Base-by-base conservation (phyloP, 2,113 vertebrate genomes). In the Rynchops niger region DNA sequence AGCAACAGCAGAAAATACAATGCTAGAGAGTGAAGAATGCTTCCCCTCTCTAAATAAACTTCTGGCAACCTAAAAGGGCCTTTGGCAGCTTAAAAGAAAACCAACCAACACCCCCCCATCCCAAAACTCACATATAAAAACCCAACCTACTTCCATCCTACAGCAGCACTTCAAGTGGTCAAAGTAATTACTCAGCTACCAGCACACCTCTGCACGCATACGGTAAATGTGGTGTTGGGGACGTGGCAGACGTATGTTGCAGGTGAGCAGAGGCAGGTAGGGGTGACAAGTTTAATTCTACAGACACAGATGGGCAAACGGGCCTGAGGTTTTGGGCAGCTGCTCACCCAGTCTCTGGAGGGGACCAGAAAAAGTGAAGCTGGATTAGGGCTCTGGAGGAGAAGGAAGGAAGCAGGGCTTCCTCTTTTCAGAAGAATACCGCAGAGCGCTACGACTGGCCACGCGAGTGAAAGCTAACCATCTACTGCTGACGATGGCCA, bases 71-170 rank as follows among this genome's bases (percentile, higher is more conserved):
- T 49, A 62, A 52, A 73, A 36, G 16, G 78, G 55, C 32, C 89
- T 47, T 53, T 58, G 30, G 22, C 5, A 45, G n/a, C 58, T 83
- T 70, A 69, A 65, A 69, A 77, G n/a, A 55, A 8, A 29, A 14
- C 0, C 7, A 78, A 6, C 3, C 13, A 84, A 58, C 27, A 73
- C 1, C 4, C 15, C 4, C 11, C 2, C 5, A 34, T 74, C 47
- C 25, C 2, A 3, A 90, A 76, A 82, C 3, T 5, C 5, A 27
- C 20, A 25, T 2, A 12, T 1, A 69, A 45, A 87, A 47, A 1
- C 1, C 8, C 22, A 21, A 55, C 8, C 9, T 45, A 52, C 36
- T 87, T 72, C 30, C 12, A 80, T 4, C 11, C 36, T 69, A 61
- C 7, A 49, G 32, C 42, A 85, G 56, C 22, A 25, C 26, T 85